phyloP scores from a whole-genome alignment of 2,888 invertebrate species.

The Lasioglossum villosulum region DNA sequence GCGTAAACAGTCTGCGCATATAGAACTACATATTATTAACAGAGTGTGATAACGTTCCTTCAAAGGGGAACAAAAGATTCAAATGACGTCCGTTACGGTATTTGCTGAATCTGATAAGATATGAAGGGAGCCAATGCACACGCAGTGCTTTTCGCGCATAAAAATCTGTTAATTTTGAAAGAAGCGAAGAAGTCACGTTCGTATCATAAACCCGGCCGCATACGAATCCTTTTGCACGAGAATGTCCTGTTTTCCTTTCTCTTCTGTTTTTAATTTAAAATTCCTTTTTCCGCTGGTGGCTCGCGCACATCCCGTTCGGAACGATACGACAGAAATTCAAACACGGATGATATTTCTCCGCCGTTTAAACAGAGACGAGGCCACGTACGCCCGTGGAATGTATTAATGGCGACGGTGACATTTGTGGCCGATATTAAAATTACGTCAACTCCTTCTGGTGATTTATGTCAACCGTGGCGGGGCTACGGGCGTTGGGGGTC shows the following conservation, averaged over 20 bases:
- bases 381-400: conserved; percentile 4
- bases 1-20: background rate
- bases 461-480: conserved; percentile 54
- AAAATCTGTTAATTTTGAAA: background rate
- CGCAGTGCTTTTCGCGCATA: background rate
- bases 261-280: conserved; percentile 4
- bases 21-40: background rate
- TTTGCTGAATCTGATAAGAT: background rate
- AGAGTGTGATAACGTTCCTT: background rate
- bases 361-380: background rate
- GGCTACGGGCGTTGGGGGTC: conserved; percentile 30
- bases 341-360: background rate
- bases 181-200: conserved; percentile 12
- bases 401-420: conserved; percentile 30
- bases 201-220: background rate
- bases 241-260: conserved; percentile 8
- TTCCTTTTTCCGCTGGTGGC: background rate
- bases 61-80: background rate
- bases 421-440: conserved; percentile 61
- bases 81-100: background rate
- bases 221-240: background rate
- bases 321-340: background rate
- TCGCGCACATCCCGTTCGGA: background rate
- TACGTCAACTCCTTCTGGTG: conserved; percentile 51
- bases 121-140: background rate